A percentile compares a stretch with the other conserved stretches of the same genome.
Evolutionary conservation across 2,888 invertebrate genomes (phyloP).

Genomic region (Raillietiella orientalis): DNA sequence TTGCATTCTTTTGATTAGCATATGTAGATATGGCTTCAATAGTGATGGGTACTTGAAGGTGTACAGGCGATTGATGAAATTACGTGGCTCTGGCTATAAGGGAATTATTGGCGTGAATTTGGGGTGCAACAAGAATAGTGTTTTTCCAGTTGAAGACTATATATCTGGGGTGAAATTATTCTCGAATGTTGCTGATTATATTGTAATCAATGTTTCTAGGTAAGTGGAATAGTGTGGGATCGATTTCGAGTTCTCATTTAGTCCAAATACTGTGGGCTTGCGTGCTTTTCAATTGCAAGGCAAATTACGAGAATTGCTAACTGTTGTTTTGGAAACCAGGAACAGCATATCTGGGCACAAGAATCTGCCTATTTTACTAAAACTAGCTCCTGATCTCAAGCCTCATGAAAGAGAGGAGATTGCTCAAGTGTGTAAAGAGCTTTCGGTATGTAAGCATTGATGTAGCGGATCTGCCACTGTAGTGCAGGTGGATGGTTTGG

Average conservation of each 20-base stretch:
- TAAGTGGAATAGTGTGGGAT: slow-evolving; percentile 8
- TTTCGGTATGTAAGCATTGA: neutral
- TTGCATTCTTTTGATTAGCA: slow-evolving; percentile 2
- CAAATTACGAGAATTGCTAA: slow-evolving; percentile 31
- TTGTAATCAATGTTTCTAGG: slow-evolving; percentile 82
- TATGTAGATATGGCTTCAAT: slow-evolving; percentile 54
- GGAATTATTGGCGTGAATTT: slow-evolving; percentile 67
- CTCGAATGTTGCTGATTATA: slow-evolving; percentile 55
- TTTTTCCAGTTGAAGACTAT: slow-evolving; percentile 43
- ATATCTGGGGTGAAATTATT: slow-evolving; percentile 51
- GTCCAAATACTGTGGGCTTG: slow-evolving; percentile 84
- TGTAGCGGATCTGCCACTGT: neutral
- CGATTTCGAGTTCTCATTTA: slow-evolving; percentile 11
- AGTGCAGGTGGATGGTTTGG: slow-evolving; percentile 64
- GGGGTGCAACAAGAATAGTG: slow-evolving; percentile 68
- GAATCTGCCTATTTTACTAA: slow-evolving; percentile 52
- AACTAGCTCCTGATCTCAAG: slow-evolving; percentile 68
- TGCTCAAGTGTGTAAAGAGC: slow-evolving; percentile 23
- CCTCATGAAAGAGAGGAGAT: slow-evolving; percentile 42
- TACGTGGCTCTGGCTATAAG: slow-evolving; percentile 18
- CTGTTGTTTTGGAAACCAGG: slow-evolving; percentile 24
- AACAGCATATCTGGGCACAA: slow-evolving; percentile 15
- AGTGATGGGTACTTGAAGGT: slow-evolving; percentile 65
- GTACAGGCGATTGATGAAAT: slow-evolving; percentile 23
- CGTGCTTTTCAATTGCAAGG: slow-evolving; percentile 45